Evolutionary conservation across 2,888 invertebrate species (phyloP).

Genomic region (Digitonthophagus gazella): DNA sequence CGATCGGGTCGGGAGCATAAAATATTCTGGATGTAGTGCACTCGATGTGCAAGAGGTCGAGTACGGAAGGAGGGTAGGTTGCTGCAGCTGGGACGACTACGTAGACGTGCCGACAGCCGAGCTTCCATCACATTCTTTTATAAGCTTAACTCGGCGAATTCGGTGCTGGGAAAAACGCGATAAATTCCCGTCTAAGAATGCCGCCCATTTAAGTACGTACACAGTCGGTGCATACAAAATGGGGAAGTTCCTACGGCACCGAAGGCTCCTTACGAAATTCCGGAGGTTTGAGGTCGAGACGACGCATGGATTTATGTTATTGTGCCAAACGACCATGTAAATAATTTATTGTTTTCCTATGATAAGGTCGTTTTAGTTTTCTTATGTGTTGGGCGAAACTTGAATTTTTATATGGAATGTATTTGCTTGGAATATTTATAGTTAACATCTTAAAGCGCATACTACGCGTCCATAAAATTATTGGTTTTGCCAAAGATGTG

Average conservation of each 20-base stretch:
- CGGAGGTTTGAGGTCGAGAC: background rate
- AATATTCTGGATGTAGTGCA: background rate
- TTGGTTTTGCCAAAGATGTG: background rate
- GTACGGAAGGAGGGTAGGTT: background rate
- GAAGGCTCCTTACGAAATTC: background rate
- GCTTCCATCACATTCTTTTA: slow-evolving; percentile 15
- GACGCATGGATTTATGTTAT: background rate
- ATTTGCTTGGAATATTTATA: background rate
- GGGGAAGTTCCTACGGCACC: background rate
- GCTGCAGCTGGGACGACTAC: background rate
- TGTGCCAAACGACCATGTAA: slow-evolving; percentile 7
- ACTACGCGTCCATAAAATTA: background rate
- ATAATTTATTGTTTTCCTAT: background rate
- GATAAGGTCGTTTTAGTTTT: background rate
- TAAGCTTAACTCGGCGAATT: slow-evolving; percentile 14
- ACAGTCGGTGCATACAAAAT: slow-evolving; percentile 6
- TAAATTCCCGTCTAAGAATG: slow-evolving; percentile 11
- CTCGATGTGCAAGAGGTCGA: background rate
- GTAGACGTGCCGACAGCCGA: background rate
- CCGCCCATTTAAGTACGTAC: slow-evolving; percentile 12
- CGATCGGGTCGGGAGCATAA: background rate
- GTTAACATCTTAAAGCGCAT: too few species aligned
- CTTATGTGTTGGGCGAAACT: background rate
- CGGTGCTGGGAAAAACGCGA: slow-evolving; percentile 9
- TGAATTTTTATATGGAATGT: background rate